These are phyloP conservation scores for Octodonta nipae DNA, from an alignment of 2,888 invertebrate species.

Conservation along the genomic window DNA sequence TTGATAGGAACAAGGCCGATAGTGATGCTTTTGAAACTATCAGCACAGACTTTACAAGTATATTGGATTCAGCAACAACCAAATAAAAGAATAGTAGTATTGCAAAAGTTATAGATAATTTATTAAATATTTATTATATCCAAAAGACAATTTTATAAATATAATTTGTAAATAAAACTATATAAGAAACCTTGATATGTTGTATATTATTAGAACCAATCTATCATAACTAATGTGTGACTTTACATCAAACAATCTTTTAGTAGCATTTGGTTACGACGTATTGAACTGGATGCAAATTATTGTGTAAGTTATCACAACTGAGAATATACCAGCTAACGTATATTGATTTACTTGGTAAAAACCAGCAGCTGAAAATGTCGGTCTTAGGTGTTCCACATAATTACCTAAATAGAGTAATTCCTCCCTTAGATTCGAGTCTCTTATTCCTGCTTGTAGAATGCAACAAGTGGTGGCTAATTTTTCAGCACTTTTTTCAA, in stretches of 20 bases:
- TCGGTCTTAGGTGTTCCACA: constrained; percentile 1
- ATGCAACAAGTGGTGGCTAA: constrained; percentile 7
- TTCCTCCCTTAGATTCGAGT: constrained; percentile 6
- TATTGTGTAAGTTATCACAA: constrained; percentile 5
- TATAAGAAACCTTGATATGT: too few relatives aligned
- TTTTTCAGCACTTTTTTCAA: constrained; percentile 9
- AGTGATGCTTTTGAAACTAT: too few relatives aligned
- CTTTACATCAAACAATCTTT: too few relatives aligned
- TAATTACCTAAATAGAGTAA: constrained; percentile 3
- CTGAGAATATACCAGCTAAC: constrained; percentile 4
- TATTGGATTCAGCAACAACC: neutral
- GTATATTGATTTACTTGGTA: constrained; percentile 4
- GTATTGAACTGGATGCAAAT: constrained; percentile 6
- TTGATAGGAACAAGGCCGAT: neutral
- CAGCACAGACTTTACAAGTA: neutral
- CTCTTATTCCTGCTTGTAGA: constrained; percentile 5
- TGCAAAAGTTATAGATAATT: too few relatives aligned
- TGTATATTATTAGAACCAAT: too few relatives aligned
- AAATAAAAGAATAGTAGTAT: too few relatives aligned
- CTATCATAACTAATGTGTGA: too few relatives aligned
- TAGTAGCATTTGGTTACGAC: too few relatives aligned
- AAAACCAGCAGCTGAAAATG: constrained; percentile 8
- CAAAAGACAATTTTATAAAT: too few relatives aligned
- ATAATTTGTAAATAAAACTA: too few relatives aligned
- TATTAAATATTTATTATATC: too few relatives aligned